Evolutionary conservation across 2,888 invertebrate genomes (phyloP).

Genomic region (Bimastos eiseni): DNA sequence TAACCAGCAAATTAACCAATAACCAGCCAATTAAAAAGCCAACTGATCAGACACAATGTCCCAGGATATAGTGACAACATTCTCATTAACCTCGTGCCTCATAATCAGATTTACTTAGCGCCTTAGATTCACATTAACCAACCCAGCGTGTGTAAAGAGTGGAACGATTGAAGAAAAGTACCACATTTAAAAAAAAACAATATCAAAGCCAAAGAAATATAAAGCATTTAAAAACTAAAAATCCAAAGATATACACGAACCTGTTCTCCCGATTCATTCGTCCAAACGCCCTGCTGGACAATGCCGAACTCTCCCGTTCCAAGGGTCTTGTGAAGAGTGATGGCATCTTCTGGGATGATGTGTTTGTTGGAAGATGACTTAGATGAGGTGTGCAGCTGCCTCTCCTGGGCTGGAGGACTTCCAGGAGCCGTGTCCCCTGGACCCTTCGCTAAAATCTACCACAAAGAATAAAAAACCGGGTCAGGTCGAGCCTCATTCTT

Average conservation of each 20-base stretch:
- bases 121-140: too few relatives aligned
- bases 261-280: constrained; percentile 83
- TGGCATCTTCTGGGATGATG: constrained; percentile 85
- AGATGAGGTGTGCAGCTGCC: neutral
- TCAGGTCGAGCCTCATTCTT: constrained; percentile 4
- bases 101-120: too few relatives aligned
- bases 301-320: constrained; percentile 97
- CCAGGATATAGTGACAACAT: too few relatives aligned
- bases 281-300: constrained; percentile 96
- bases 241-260: constrained; percentile 63
- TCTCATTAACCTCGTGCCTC: too few relatives aligned
- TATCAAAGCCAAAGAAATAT: too few relatives aligned
- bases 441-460: constrained; percentile 24
- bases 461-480: neutral
- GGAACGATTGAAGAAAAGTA: too few relatives aligned
- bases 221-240: too few relatives aligned
- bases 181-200: too few relatives aligned
- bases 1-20: too few relatives aligned
- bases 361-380: constrained; percentile 58
- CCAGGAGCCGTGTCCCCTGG: neutral
- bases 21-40: too few relatives aligned
- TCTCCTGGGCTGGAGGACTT: constrained; percentile 16
- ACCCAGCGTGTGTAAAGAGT: too few relatives aligned
- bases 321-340: constrained; percentile 88
- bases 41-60: too few relatives aligned